Conservation (phyloP, 2,797 vertebrate genomes). For the Falco naumanni region DNA sequence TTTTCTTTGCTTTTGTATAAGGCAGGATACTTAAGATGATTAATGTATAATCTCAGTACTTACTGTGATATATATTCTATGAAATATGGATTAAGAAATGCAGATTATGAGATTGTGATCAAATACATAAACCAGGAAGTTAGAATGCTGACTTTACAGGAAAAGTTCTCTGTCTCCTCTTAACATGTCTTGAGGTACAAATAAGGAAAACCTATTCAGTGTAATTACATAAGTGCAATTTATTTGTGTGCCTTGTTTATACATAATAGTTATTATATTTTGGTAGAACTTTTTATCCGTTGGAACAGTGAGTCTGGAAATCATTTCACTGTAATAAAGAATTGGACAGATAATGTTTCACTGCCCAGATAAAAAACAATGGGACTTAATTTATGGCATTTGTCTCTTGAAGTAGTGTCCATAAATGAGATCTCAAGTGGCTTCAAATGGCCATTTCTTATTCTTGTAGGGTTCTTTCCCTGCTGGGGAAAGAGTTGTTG, state of each 20-base stretch:
- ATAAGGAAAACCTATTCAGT: neutral
- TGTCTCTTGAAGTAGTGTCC: constrained; percentile 2
- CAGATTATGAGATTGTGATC: neutral
- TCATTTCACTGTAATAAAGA: constrained; percentile 4
- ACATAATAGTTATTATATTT: neutral
- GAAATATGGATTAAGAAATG: neutral
- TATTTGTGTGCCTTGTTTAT: neutral
- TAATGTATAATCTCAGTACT: neutral
- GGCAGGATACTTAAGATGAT: neutral
- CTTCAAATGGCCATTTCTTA: constrained; percentile 32
- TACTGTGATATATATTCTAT: neutral
- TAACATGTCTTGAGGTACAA: neutral
- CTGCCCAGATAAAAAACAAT: constrained; percentile 46
- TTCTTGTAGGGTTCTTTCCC: neutral
- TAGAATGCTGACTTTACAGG: neutral
- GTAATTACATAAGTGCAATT: neutral
- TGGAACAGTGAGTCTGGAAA: constrained; percentile 33
- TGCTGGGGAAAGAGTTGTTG: neutral
- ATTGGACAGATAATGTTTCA: constrained; percentile 29
- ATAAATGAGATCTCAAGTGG: constrained; percentile 19
- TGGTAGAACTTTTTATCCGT: neutral
- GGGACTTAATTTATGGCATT: constrained; percentile 30
- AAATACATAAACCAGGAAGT: neutral
- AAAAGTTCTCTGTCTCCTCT: neutral
- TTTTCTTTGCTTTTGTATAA: neutral